phyloP scores from a whole-genome alignment of 2,888 invertebrate genomes.

The Mycalesis mineus region DNA sequence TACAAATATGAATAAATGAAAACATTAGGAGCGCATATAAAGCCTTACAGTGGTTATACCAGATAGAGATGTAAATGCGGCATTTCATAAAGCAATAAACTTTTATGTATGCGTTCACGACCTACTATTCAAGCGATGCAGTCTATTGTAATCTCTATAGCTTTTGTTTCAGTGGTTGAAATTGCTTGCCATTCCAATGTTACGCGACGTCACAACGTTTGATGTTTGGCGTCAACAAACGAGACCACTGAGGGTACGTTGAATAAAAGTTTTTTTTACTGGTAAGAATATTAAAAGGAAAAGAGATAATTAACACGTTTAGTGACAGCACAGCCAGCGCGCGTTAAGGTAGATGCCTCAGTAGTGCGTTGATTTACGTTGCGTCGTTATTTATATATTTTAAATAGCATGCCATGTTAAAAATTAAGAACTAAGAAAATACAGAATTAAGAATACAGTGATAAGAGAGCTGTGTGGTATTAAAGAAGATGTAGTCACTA shows the following conservation, averaged over 20 bases:
- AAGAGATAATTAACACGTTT: no score
- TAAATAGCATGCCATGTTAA: no score
- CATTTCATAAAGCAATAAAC: constrained; percentile 21
- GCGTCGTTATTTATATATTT: no score
- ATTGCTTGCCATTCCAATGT: background rate
- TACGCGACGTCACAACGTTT: background rate
- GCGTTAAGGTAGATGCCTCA: no score
- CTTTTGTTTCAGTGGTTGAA: background rate
- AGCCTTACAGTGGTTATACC: constrained; percentile 3
- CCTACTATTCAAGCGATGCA: background rate
- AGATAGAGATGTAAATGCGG: constrained; percentile 22
- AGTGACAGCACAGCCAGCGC: no score
- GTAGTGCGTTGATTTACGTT: no score
- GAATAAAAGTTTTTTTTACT: background rate
- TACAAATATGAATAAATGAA: constrained; percentile 9
- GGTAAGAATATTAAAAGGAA: no score
- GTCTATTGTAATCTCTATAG: constrained; percentile 1
- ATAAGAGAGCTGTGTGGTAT: no score
- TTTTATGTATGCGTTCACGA: constrained; percentile 12
- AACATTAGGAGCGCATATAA: constrained; percentile 7
- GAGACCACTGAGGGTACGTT: background rate
- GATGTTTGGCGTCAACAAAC: background rate
- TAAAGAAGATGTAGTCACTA: no score
- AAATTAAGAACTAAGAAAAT: no score
- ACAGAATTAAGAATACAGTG: no score